Base-by-base conservation (phyloP, 2,113 vertebrate genomes). In the Lepisosteus osseus region DNA sequence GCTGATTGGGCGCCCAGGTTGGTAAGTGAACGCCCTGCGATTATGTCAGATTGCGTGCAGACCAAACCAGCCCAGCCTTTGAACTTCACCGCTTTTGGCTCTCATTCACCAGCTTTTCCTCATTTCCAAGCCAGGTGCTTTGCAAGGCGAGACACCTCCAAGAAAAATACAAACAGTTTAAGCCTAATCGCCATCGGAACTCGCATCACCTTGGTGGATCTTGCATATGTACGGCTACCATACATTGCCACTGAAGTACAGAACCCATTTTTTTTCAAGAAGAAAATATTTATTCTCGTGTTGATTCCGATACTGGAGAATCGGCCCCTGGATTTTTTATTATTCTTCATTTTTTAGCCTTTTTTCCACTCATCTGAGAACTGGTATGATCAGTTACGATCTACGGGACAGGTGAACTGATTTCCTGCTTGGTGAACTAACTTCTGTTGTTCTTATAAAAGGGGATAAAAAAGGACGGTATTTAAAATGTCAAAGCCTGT, bases 1-100 rank as follows among this genome's bases (percentile, higher is more conserved):
- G 94, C 95, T 96, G 94, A 98, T 98, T 98, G 96, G 94, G 91
- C 79, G 93, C 83, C 77, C 92, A 89, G 93, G 92, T 92, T 90
- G 90, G 88, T 79, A 88, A 90, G 95, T 93, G 88, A 85, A 93
- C 95, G 94, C 95, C 95, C 93, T 90, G 90, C 90, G 92, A 93
- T 94, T 94, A 94, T 94, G 94, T 95, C 95, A 95, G 93, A 93
- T 93, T 86, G 94, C 92, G 88, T 91, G 92, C 91, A 67, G 90
- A 92, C 89, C 90, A 80, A 90, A 92, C 90, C 95, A 94, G 94
- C 91, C 90, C 92, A 92, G 94, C 93, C 95, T 97, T 96, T 95
- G 92, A 95, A 95, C 94, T 94, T 93, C 91, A 83, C 94, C 92
- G 94, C 94, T 92, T 91, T 90, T 88, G 94, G 89, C 95, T 93